A percentile compares a stretch with the other conserved stretches of the same genome.
phyloP scores from a whole-genome alignment of 1,140 invertebrate genomes.

The Eumeta japonica region DNA sequence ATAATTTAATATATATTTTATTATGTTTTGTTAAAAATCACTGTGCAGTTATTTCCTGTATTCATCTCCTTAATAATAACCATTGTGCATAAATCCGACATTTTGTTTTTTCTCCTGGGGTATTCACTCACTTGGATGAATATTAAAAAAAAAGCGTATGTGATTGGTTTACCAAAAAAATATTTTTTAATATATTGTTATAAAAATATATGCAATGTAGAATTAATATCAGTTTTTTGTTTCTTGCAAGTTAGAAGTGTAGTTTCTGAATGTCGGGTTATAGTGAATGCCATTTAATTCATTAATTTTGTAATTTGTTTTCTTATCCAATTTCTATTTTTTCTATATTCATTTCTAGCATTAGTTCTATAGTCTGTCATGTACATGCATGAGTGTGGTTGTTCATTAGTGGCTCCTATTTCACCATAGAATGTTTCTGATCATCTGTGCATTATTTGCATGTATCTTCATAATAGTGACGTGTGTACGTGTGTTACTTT shows the following conservation, averaged over 20 bases:
- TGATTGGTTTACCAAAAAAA: constrained; percentile 56
- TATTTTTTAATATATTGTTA: constrained; percentile 26
- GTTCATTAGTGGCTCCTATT: constrained; percentile 24
- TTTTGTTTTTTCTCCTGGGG: constrained; percentile 44
- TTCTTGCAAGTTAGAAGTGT: too few relatives aligned
- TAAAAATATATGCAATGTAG: constrained; percentile 10
- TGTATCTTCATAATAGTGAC: constrained; percentile 17
- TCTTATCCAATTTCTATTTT: constrained; percentile 15
- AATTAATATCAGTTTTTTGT: too few relatives aligned
- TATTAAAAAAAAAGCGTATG: constrained; percentile 34
- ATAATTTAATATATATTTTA: too few relatives aligned
- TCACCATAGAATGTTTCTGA: too few relatives aligned
- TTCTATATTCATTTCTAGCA: too few relatives aligned
- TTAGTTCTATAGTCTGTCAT: constrained; percentile 17
- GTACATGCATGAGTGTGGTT: constrained; percentile 56
- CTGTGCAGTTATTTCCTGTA: too few relatives aligned
- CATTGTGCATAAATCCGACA: constrained; percentile 39
- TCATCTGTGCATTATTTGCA: too few relatives aligned
- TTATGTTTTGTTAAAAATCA: too few relatives aligned
- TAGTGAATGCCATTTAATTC: constrained; percentile 27
- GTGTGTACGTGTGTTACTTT: constrained; percentile 1
- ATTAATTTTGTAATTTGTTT: constrained; percentile 13
- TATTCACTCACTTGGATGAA: constrained; percentile 29
- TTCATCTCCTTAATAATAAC: too few relatives aligned
- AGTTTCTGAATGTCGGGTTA: constrained; percentile 47